A percentile compares a stretch with the other conserved stretches of the same genome.
phyloP scores from a whole-genome alignment of 2,113 vertebrate genomes.

The Oreochromis aureus region DNA sequence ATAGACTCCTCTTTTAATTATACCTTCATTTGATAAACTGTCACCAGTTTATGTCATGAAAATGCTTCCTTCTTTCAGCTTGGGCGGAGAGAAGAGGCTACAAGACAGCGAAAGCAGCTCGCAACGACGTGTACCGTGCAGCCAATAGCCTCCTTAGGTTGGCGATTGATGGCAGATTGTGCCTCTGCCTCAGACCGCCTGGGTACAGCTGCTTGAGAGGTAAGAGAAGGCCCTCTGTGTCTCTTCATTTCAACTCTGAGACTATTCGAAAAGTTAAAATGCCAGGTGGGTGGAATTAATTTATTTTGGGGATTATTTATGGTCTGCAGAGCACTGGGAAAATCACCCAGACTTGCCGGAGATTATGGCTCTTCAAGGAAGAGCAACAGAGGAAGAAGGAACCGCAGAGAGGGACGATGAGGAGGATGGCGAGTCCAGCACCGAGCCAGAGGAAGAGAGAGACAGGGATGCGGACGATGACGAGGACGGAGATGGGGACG shows the following conservation, averaged over 20 bases:
- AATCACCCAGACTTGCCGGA: constrained; percentile 78
- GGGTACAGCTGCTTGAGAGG: constrained; percentile 82
- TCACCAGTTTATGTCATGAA: neutral
- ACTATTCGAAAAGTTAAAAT: neutral
- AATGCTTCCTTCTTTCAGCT: constrained; percentile 49
- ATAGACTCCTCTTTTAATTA: neutral
- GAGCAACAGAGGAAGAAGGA: constrained; percentile 51
- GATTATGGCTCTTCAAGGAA: constrained; percentile 75
- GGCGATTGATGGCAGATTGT: constrained; percentile 81
- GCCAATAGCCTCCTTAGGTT: constrained; percentile 87
- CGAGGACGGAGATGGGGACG: constrained; percentile 80
- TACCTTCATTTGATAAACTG: neutral
- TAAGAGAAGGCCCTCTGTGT: constrained; percentile 29
- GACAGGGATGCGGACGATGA: constrained; percentile 85
- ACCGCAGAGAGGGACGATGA: constrained; percentile 57
- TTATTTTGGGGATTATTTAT: neutral
- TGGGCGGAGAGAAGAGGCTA: constrained; percentile 91
- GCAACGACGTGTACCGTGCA: constrained; percentile 84
- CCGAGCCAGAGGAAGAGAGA: constrained; percentile 82
- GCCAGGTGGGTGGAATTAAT: neutral
- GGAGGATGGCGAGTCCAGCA: constrained; percentile 81
- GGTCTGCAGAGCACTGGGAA: constrained; percentile 78
- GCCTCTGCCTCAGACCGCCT: constrained; percentile 79
- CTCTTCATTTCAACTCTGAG: neutral
- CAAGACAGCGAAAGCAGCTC: constrained; percentile 84